Base-by-base conservation (phyloP, 1,140 invertebrate species). In the Meloidogyne exigua region DNA sequence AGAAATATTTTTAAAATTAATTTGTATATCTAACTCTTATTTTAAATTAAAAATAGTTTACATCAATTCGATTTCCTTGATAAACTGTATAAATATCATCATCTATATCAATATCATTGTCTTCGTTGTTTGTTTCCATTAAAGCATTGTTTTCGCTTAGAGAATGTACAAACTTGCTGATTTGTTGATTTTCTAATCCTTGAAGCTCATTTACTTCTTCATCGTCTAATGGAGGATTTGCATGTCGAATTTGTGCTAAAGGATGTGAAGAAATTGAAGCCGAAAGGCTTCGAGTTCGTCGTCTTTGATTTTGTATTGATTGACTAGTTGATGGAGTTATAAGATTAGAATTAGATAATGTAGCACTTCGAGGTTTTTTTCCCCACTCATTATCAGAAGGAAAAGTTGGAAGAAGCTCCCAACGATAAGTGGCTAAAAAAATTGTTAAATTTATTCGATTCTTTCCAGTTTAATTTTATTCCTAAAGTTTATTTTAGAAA, bases 361-460 rank as follows among this genome's bases (percentile, higher is more conserved):
- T 75, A 28, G 74, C 26, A 62, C 57, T 64, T 12, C 71, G 71
- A 23, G 10, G 71, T 64, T 73, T 73, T 62, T 73, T 28, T 18
- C 65, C 57, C n/a, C n/a, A n/a, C n/a, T n/a, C n/a, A 25, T 4
- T 36, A 25, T 65, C 49, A 15, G 7, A 15, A 21, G 65, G 70
- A 26, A 75, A 75, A 23, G 49, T 42, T 44, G 68, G 74, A 15
- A 67, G 44, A 25, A 21, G 74, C 11, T 75, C 44, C 68, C 76
- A 75, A 49, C 68, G 73, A 57, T 68, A 57, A 15, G 64, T 15
- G 23, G 65, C 75, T 78, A 57, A 32, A 18, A 39, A 9, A 7
- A 32, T 32, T 32, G 7, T 39, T 7, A 39, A 39, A 39, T 39
- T 39, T 39, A 39, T 0, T 10, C n/a, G n/a, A 4, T 39, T 39